Conservation (phyloP, 30 jellyfish, hydroid and myxozoan species). For the Aurelia aurita region DNA sequence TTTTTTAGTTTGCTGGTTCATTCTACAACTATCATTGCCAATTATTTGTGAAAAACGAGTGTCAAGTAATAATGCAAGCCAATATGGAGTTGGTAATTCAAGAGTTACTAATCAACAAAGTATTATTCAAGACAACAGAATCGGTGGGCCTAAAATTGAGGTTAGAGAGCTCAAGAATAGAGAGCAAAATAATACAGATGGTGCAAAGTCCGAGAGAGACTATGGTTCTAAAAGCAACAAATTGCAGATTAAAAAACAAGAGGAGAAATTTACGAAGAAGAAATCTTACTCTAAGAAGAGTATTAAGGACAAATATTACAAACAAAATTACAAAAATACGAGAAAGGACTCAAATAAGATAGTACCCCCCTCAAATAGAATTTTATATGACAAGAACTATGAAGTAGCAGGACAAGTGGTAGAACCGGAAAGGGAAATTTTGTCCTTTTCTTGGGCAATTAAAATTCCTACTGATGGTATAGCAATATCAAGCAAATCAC, state of each 20-base stretch:
- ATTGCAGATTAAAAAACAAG: neutral
- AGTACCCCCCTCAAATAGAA: neutral
- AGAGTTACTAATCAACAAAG: no score
- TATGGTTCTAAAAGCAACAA: neutral
- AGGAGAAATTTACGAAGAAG: neutral
- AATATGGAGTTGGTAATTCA: neutral
- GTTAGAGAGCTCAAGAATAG: neutral
- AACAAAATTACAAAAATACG: neutral
- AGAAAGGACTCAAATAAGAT: neutral
- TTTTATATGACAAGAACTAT: neutral
- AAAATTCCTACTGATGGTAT: slow-evolving; percentile 34
- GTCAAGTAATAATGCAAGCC: neutral
- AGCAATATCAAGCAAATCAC: neutral
- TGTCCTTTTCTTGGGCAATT: slow-evolving; percentile 90
- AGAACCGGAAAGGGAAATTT: neutral
- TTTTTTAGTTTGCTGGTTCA: slow-evolving; percentile 2
- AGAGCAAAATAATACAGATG: neutral
- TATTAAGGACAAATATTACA: neutral
- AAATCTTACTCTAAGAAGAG: neutral
- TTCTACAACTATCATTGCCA: neutral
- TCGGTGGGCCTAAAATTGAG: neutral
- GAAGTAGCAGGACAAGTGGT: neutral
- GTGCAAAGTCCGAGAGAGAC: neutral
- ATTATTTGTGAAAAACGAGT: neutral
- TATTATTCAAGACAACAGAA: no score